Evolutionary conservation across 2,113 vertebrate species (phyloP), one percentile per base, ranked within the genome.

Genomic region (Hippocampus comes): DNA sequence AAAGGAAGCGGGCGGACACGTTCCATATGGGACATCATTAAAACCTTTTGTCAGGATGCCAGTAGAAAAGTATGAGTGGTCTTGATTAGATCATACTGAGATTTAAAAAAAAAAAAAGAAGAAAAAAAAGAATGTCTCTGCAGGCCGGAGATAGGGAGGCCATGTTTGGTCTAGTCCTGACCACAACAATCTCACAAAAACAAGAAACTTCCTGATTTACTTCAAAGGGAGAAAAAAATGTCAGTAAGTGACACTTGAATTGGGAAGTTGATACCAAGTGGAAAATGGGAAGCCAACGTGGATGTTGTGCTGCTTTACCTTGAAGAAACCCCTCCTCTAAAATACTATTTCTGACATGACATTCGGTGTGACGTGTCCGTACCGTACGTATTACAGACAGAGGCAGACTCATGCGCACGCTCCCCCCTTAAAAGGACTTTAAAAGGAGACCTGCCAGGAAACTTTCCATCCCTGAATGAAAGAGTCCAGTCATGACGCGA

Each of bases 401-500:
- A 66, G 12, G 5, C 48, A 21, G 21, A 69, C 30, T 76, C 41
- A n/a, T 42, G 41, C 30, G 80, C 73, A 78, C 71, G 81, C 89
- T 82, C 88, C 81, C 83, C 64, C 87, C 88, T 87, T 6, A 6
- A 49, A 46, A 86, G 73, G 43, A 63, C 57, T 75, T 68, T 25
- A 67, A 84, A 66, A 38, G 34, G 76, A 76, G 74, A 80, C 68
- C 72, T 68, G 43, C 75, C 88, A 92, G 92, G 92, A 94, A 94
- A 85, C 81, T 88, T 88, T 90, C 90, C 92, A 43, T 84, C 75
- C 59, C 79, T 79, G 84, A 91, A 84, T 88, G 84, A 92, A 88
- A 88, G 87, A 86, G 61, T 77, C 80, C 78, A 55, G 82, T 80
- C 88, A 88, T 91, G 72, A 85, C 21, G 63, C 86, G 83, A 78